Evolutionary conservation across 2,113 vertebrate species (phyloP), one percentile per base, ranked within the genome.

Genomic region (Oplegnathus fasciatus): DNA sequence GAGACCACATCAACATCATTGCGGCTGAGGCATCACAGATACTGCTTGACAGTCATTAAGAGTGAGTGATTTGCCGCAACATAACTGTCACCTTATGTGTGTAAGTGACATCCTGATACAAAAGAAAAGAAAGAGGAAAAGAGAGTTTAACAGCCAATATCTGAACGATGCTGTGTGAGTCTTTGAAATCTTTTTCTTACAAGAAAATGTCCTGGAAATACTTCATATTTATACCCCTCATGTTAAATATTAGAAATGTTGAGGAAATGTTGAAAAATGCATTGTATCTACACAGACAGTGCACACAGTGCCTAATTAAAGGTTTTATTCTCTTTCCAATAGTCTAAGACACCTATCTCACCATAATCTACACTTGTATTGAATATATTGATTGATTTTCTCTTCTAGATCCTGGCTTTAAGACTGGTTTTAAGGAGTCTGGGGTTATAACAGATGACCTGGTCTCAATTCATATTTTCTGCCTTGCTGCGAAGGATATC

Each of bases 351-450:
- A 61, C 58, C 17, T 48, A n/a, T 20, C 65, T 78, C 13, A 26
- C 65, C 30, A 58, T 76, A 72, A 83, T 80, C 37, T 76, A 13
- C 37, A 50, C 17, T 48, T 52, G 58, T 69, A 81, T 75, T 84
- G 64, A 80, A 78, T 54, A 5, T 52, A 78, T 69, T 84, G 68
- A 82, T 75, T 80, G 0, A 44, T 78, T 78, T 44, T 58, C 30
- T 44, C n/a, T 1, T 28, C 40, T 54, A 44, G 46, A 50, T 48
- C 57, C 26, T 42, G n/a, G 58, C 57, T 58, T 60, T 48, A 44
- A 2, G 11, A 22, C 57, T 26, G 42, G 10, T 55, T 37, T 84
- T 37, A 55, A 55, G 22, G 26, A 40, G 62, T 65, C 34, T 65
- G 24, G 32, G 62, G 55, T 58, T 70, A 61, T 6, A 42, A 32